Conservation (phyloP, 2,113 vertebrate genomes). For the Brachyhypopomus gauderio region DNA sequence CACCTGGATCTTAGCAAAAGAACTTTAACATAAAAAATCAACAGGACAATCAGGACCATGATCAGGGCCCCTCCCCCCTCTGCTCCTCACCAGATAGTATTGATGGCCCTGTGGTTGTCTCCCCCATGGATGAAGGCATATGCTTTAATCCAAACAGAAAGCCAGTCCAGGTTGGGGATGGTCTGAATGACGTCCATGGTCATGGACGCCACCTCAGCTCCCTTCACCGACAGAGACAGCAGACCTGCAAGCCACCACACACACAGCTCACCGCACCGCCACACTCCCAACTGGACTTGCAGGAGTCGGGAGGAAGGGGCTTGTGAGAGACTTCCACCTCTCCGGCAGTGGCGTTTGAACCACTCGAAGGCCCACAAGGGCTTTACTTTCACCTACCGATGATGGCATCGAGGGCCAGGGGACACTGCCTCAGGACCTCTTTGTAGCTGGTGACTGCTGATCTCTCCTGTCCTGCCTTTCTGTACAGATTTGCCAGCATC, state of each 20-base stretch:
- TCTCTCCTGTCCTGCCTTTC: constrained; percentile 95
- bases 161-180: constrained; percentile 95
- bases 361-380: no score
- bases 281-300: not conserved
- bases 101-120: constrained; percentile 95
- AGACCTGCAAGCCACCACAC: constrained; percentile 76
- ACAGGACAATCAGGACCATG: not conserved
- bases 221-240: constrained; percentile 95
- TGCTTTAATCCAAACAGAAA: constrained; percentile 97
- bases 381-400: constrained; percentile 76
- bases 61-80: not conserved
- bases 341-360: not conserved
- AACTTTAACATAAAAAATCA: not conserved
- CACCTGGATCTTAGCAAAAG: not conserved
- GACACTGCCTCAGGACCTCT: constrained; percentile 96
- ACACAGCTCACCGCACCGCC: not conserved
- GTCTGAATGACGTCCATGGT: constrained; percentile 97
- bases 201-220: constrained; percentile 97
- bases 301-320: not conserved
- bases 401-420: constrained; percentile 93
- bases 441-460: constrained; percentile 98
- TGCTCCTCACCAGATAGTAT: constrained; percentile 90
- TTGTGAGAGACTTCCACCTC: not conserved
- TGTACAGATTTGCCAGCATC: constrained; percentile 97
- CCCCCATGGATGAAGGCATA: constrained; percentile 95